Base-by-base conservation (phyloP, 2,888 invertebrate species). In the Drymonia ruficornis region DNA sequence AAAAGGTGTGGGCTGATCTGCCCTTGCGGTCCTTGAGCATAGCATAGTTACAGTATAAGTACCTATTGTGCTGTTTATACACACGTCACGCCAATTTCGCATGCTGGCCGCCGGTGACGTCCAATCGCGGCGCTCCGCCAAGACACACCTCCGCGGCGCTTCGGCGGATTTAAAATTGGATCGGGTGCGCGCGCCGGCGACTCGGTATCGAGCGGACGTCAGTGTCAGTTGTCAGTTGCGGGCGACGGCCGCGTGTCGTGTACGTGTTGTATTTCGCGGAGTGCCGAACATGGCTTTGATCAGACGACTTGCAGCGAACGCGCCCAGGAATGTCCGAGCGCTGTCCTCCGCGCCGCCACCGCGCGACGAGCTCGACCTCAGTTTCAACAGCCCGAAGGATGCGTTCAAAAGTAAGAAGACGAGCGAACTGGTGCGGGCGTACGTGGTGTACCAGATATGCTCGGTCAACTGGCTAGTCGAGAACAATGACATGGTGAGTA, bases 321-420 rank as follows among this genome's bases (percentile, higher is more conserved):
- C 83, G 68, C 89, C 90, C 53, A 78, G 84, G 55, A 80, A 81
- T 63, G 81, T 81, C 55, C 86, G 91, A 48, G 83, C 76, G 55
- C 74, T 90, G 49, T 81, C 88, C 57, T 67, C 84, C 48, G 56
- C 76, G 56, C 63, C 84, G 50, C 70, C 80, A 8, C 78, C 77
- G 11, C 85, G 86, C 45, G 97, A 97, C 87, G 95, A 96, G 2
- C 93, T 98, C 71, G 98, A 98, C 89, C 94, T 97, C 64, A 94
- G 94, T 69, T 99, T 99, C 91, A 95, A 95, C 87, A 97, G 98
- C 94, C 96, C 97, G 28, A 93, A 95, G 75, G 98, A 98, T 70
- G 97, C 99, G 28, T 99, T 98, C 93, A 97, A 98, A 87, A 98
- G 98, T 91, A 99, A 99, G 94, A 98, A 97, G 74, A 98, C 97